These are phyloP conservation scores for Corythaixoides concolor DNA, from an alignment of 2,113 vertebrate genomes.

Conservation along the genomic window DNA sequence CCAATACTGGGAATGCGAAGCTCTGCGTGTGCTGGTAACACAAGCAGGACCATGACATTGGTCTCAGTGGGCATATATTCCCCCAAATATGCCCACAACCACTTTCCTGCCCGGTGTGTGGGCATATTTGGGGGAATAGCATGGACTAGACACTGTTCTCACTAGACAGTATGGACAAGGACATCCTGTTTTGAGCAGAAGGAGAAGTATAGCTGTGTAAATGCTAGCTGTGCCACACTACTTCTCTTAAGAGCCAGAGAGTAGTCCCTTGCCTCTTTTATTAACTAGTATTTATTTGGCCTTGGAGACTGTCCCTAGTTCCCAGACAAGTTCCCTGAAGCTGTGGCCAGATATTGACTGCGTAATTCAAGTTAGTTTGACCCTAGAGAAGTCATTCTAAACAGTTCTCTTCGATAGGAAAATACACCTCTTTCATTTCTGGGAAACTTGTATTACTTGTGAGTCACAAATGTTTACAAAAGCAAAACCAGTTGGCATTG, in stretches of 20 bases:
- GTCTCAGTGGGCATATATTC: no score
- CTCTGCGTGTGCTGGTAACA: neutral
- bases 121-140: neutral
- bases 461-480: conserved; percentile 33
- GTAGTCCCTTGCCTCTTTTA: neutral
- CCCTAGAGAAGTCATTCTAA: conserved; percentile 45
- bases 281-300: conserved; percentile 49
- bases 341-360: conserved; percentile 18
- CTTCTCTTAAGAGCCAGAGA: neutral
- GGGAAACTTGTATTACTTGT: conserved; percentile 14
- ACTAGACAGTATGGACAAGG: neutral
- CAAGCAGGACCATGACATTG: neutral
- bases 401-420: conserved; percentile 22
- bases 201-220: neutral
- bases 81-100: no score
- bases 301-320: neutral
- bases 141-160: neutral
- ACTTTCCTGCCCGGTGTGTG: neutral
- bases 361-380: conserved; percentile 61
- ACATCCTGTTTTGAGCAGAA: neutral
- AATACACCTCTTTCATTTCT: conserved; percentile 36
- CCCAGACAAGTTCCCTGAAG: conserved; percentile 9
- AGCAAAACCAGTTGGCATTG: neutral
- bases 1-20: neutral
- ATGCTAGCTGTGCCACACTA: neutral